Evolutionary conservation across 2,888 invertebrate genomes (phyloP), one percentile per base, ranked within the genome.

Genomic region (Brassicogethes aeneus): DNA sequence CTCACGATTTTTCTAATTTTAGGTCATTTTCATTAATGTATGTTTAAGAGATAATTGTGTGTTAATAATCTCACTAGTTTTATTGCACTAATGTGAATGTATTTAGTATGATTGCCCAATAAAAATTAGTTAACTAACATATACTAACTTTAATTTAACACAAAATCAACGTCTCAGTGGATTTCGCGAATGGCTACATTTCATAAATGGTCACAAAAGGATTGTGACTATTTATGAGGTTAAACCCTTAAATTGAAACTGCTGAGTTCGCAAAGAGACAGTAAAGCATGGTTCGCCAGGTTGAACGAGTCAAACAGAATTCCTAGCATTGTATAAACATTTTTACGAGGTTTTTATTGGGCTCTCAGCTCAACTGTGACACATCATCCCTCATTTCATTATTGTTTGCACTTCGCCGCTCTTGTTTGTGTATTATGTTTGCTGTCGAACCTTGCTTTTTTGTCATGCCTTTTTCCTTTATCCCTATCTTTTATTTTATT

Each of bases 391-490:
- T 56, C 53, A 54, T 57, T 57, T 56, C 53, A 56, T 58, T 59
- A 51, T 55, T 52, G 52, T 52, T 51, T 55, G 54, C 57, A 56
- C 54, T 46, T 44, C 37, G 42, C 42, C 44, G 46, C 45, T 52
- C 48, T 54, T 45, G n/a, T 53, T 53, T 46, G 54, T 57, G 38
- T 57, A 53, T 59, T 48, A 53, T 59, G 57, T 63, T 51, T 59
- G 64, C 64, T 64, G 60, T 65, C 63, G 68, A 68, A 69, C 67
- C 66, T 67, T 68, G 68, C 68, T 67, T 69, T n/a, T 68, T 65
- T 66, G 60, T 61, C 58, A 54, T 59, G 45, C 54, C 58, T 13
- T 55, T 50, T 46, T 45, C 47, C 51, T 43, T 41, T 42, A 35
- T 53, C 51, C 50, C 36, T 45, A 34, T 40, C 39, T 42, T 23